Evolutionary conservation across 2,113 vertebrate species (phyloP).

Genomic region (Lathamus discolor): DNA sequence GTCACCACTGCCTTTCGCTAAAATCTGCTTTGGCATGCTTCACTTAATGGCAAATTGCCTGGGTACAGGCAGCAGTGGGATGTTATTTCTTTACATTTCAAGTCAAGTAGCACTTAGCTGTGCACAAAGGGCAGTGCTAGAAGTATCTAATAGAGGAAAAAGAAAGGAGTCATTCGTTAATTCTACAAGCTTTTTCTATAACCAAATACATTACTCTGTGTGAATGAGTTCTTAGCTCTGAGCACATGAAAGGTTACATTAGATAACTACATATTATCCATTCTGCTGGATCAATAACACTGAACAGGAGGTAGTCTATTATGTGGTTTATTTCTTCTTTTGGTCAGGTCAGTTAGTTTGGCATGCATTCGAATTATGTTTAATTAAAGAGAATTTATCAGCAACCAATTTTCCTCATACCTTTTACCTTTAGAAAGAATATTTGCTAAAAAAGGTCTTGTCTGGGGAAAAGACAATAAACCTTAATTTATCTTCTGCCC

Average conservation of each 20-base stretch:
- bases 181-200: not conserved
- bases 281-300: not conserved
- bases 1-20: not conserved
- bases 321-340: not conserved
- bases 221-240: not conserved
- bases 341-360: not conserved
- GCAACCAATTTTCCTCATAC: not conserved
- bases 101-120: slow-evolving; percentile 36
- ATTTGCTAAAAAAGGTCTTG: not conserved
- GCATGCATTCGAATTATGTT: not conserved
- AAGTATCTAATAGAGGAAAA: not conserved
- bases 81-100: not conserved
- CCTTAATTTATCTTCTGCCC: not conserved
- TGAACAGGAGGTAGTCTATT: not conserved
- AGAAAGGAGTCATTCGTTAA: not conserved
- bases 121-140: not conserved
- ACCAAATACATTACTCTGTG: not conserved
- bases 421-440: not conserved
- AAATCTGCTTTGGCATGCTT: not conserved
- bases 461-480: not conserved
- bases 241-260: not conserved
- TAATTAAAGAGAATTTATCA: not conserved
- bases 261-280: not conserved
- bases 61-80: not conserved
- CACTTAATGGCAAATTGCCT: slow-evolving; percentile 24